Evolutionary conservation across 2,113 vertebrate genomes (phyloP).

Genomic region (Tetraodon nigroviridis): DNA sequence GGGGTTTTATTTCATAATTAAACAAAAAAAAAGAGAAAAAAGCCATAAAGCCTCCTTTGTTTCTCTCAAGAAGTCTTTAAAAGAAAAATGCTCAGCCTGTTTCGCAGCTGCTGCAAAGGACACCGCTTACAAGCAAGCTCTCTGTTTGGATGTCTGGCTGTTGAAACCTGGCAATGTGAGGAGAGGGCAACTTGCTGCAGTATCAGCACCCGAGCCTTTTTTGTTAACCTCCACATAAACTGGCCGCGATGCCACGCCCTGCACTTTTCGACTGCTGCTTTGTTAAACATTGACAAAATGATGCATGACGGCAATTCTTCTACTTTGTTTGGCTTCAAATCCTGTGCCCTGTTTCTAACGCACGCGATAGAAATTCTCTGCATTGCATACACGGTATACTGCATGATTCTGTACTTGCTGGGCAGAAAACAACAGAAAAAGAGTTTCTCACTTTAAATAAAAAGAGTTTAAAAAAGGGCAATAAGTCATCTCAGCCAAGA

Average conservation of each 20-base stretch:
- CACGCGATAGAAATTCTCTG: not conserved
- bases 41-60: conserved; percentile 1
- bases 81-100: not conserved
- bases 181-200: not conserved
- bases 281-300: conserved; percentile 56
- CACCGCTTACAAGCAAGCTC: not conserved
- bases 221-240: too few relatives aligned
- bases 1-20: conserved; percentile 27
- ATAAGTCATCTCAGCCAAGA: conserved; percentile 6
- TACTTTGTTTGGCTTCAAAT: not conserved
- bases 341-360: conserved; percentile 23
- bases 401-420: too few relatives aligned
- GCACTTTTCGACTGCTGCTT: too few relatives aligned
- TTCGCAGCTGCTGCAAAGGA: conserved; percentile 13
- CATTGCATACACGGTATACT: not conserved
- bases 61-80: not conserved
- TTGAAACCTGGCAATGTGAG: not conserved
- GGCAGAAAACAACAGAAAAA: too few relatives aligned
- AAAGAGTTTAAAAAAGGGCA: conserved; percentile 8
- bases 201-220: not conserved
- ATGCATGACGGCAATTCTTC: conserved; percentile 10
- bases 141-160: not conserved
- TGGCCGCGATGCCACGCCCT: too few relatives aligned
- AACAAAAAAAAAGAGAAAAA: not conserved
- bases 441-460: not conserved